Conservation (phyloP, 1,140 invertebrate genomes). For the Ceratosolen fusciceps region DNA sequence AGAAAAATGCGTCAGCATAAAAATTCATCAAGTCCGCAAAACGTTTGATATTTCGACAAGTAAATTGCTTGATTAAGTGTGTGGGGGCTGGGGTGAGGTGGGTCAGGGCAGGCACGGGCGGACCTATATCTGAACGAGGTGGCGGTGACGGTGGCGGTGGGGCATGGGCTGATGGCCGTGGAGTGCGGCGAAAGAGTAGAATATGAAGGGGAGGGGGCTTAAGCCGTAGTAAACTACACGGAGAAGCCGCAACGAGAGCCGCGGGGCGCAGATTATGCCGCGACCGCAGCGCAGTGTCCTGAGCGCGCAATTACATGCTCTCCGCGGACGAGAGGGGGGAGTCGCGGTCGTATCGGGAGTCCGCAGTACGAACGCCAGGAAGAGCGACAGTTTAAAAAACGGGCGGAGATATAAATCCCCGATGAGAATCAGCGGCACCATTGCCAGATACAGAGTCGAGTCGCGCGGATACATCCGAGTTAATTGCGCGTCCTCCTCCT, state of each 20-base stretch:
- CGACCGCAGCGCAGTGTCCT: constrained; percentile 31
- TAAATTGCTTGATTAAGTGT: constrained; percentile 1
- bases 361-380: too few relatives aligned
- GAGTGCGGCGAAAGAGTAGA: not conserved
- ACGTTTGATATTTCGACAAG: not conserved
- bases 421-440: not conserved
- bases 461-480: not conserved
- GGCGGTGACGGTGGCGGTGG: not conserved
- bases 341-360: too few relatives aligned
- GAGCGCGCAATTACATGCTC: constrained; percentile 27
- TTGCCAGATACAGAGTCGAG: constrained; percentile 11
- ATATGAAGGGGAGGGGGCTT: not conserved
- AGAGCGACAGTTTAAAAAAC: not conserved
- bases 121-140: not conserved
- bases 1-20: too few relatives aligned
- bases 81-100: too few relatives aligned
- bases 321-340: not conserved
- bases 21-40: not conserved
- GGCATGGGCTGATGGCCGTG: not conserved
- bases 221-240: not conserved
- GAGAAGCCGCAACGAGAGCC: constrained; percentile 20
- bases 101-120: not conserved
- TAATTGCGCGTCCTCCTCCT: constrained; percentile 1
- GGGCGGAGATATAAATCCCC: not conserved
- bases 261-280: constrained; percentile 21